These are phyloP conservation scores for Pipra filicauda DNA, from an alignment of 2,113 vertebrate genomes.

Conservation along the genomic window DNA sequence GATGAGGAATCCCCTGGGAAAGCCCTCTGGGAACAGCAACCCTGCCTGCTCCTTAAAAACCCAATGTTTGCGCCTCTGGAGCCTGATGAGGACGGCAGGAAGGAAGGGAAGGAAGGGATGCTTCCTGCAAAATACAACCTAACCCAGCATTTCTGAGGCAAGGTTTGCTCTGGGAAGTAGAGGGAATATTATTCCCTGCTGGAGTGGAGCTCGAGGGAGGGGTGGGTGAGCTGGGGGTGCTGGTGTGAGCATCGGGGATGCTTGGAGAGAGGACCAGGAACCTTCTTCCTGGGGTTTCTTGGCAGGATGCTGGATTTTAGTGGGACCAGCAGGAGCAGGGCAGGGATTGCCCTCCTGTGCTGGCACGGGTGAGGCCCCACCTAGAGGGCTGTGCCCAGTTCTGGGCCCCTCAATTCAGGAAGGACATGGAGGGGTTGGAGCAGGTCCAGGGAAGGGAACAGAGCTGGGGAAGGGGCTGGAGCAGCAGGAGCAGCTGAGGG, in stretches of 20 bases:
- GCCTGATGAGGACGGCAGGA: background rate
- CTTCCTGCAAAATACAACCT: background rate
- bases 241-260: fast-evolving
- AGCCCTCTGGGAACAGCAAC: background rate
- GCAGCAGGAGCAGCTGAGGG: background rate
- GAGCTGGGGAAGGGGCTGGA: background rate
- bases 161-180: background rate
- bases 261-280: background rate
- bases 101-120: background rate
- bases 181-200: background rate
- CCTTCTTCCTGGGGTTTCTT: background rate
- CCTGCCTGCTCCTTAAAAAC: background rate
- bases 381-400: background rate
- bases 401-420: background rate
- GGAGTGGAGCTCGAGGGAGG: too few relatives aligned
- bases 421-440: background rate
- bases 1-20: background rate
- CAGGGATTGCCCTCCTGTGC: background rate
- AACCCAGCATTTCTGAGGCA: background rate
- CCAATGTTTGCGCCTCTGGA: background rate
- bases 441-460: background rate
- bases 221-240: fast-evolving
- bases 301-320: background rate
- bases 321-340: background rate
- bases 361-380: background rate